These are phyloP conservation scores for Protobothrops mucrosquamatus DNA, from an alignment of 2,113 vertebrate species.

Conservation along the genomic window DNA sequence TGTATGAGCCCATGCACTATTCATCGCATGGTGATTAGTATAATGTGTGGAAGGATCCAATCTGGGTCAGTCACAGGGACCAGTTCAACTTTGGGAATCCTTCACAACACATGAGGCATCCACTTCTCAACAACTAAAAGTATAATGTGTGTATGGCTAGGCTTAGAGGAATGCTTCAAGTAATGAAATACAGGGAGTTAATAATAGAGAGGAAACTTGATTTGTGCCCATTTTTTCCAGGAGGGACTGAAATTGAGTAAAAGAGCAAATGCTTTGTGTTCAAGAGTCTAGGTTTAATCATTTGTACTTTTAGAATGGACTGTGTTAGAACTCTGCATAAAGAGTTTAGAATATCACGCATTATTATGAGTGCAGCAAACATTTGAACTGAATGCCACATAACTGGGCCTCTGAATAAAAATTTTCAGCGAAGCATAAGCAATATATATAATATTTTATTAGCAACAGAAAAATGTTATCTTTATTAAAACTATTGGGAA, in stretches of 20 bases:
- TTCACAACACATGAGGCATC: not conserved
- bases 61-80: not conserved
- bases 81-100: not conserved
- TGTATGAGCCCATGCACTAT: not conserved
- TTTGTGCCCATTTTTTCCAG: not conserved
- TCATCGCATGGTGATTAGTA: not conserved
- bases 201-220: not conserved
- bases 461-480: not conserved
- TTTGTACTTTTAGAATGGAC: not conserved
- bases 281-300: not conserved
- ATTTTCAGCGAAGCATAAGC: not conserved
- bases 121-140: not conserved
- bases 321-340: not conserved
- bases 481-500: not conserved
- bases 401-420: not conserved
- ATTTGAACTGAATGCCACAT: not conserved
- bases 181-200: not conserved
- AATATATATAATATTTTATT: not conserved
- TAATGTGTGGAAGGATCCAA: not conserved
- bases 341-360: not conserved
- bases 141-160: not conserved
- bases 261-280: not conserved
- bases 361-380: not conserved
- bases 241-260: not conserved
- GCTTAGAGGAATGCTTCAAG: not conserved